Evolutionary conservation across 2,113 vertebrate genomes (phyloP).

Genomic region (Actenoides lindsayi): DNA sequence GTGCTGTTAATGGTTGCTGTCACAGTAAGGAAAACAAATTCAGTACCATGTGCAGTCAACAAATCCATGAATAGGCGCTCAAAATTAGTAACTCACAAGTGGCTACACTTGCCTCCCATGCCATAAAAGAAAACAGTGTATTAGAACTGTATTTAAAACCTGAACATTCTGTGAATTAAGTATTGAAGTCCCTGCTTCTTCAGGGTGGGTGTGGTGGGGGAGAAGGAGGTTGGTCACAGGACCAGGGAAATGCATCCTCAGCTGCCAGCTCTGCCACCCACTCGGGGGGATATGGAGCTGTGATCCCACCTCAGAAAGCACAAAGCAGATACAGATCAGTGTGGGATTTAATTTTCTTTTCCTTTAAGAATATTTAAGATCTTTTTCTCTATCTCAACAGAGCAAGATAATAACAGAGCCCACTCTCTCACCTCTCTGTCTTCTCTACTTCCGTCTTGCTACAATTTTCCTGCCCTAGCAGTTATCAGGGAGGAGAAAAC

Average conservation of each 20-base stretch:
- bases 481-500: not conserved
- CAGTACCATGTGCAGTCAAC: not conserved
- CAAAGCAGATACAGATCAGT: not conserved
- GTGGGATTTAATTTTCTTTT: not conserved
- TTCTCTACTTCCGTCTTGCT: not conserved
- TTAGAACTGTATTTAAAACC: not conserved
- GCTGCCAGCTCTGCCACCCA: not conserved
- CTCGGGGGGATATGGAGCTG: not conserved
- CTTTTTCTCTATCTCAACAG: not conserved
- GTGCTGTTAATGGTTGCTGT: not conserved
- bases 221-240: not conserved
- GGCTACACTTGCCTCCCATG: not conserved
- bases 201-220: rapidly evolving
- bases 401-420: not conserved
- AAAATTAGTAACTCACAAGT: not conserved
- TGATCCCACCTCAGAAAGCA: not conserved
- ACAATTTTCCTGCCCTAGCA: not conserved
- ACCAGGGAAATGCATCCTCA: not conserved
- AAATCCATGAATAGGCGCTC: not conserved
- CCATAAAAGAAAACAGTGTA: not conserved
- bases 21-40: not conserved
- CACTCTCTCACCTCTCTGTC: not conserved
- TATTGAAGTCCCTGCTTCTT: not conserved
- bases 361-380: not conserved
- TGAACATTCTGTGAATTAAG: not conserved